These are phyloP conservation scores for Poecilia wingei DNA, from an alignment of 2,797 vertebrate genomes.

Conservation along the genomic window DNA sequence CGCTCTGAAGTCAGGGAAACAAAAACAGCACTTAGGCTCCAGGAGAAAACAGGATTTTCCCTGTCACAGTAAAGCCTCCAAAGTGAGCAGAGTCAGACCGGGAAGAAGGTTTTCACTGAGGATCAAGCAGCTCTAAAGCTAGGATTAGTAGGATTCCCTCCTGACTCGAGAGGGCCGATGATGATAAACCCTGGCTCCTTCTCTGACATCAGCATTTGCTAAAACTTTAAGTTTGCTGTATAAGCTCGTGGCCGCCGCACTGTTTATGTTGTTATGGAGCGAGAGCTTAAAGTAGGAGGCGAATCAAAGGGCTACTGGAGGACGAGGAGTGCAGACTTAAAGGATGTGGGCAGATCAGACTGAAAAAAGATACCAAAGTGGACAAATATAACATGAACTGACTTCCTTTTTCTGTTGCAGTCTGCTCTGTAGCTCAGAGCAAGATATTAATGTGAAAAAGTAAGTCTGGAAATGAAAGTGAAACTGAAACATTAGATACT, in stretches of 20 bases:
- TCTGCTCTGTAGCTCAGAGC: not conserved
- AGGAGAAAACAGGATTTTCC: conserved; percentile 16
- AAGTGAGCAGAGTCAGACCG: conserved; percentile 33
- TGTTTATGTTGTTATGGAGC: conserved; percentile 19
- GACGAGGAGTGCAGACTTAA: conserved; percentile 30
- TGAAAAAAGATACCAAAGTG: conserved; percentile 34
- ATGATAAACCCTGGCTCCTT: conserved; percentile 40
- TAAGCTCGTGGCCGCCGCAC: conserved; percentile 15
- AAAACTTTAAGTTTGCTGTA: conserved; percentile 27
- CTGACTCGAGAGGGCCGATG: conserved; percentile 41
- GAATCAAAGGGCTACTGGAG: conserved; percentile 33
- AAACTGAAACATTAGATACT: not conserved
- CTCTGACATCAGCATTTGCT: conserved; percentile 39
- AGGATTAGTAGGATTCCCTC: conserved; percentile 51
- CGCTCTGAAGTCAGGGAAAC: conserved; percentile 15
- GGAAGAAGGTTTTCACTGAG: conserved; percentile 26
- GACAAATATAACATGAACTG: conserved; percentile 48
- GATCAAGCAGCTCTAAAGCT: conserved; percentile 32
- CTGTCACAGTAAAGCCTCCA: conserved; percentile 16
- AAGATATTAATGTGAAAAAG: not conserved
- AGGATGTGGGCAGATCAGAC: conserved; percentile 34
- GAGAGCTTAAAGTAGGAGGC: conserved; percentile 35
- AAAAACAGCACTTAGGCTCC: conserved; percentile 7
- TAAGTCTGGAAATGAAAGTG: not conserved
- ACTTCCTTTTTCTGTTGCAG: conserved; percentile 5